Conservation (phyloP, 2,797 vertebrate species). For the Galaxias olidus region DNA sequence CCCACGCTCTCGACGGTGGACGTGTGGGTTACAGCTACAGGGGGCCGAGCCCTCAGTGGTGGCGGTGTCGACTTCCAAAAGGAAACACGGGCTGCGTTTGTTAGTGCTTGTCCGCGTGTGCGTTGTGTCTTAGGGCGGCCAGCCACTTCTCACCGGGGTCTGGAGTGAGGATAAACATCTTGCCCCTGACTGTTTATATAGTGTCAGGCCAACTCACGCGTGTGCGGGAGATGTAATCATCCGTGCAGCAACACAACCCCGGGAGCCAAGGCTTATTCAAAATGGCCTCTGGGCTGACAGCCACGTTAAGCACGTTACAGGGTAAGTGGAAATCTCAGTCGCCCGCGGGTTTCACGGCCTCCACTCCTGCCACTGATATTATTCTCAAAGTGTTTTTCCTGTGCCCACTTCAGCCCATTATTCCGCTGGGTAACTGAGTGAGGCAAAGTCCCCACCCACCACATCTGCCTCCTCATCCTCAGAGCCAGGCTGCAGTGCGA, state of each 20-base stretch:
- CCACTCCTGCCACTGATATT: conserved; percentile 30
- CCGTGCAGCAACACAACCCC: background rate
- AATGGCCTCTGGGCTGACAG: conserved; percentile 1
- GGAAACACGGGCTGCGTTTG: background rate
- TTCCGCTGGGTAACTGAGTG: conserved; percentile 49
- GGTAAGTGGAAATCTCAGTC: conserved; percentile 5
- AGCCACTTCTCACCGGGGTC: conserved; percentile 1
- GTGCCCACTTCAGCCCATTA: conserved; percentile 44
- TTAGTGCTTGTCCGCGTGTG: too few relatives aligned
- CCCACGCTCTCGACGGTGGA: background rate
- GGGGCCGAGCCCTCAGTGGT: conserved; percentile 17
- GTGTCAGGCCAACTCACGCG: conserved; percentile 4
- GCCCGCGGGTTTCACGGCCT: conserved; percentile 6
- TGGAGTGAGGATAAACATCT: conserved; percentile 21
- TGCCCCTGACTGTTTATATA: background rate
- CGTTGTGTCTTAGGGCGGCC: too few relatives aligned
- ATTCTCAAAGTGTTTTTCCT: conserved; percentile 49
- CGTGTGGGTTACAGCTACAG: conserved; percentile 3
- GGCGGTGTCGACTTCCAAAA: conserved; percentile 18
- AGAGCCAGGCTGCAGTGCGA: conserved; percentile 45
- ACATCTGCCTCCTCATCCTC: conserved; percentile 42
- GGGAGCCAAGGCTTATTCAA: conserved; percentile 17
- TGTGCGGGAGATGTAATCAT: conserved; percentile 13
- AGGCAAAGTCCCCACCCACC: conserved; percentile 38
- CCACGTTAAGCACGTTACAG: conserved; percentile 15